Evolutionary conservation across 2,113 vertebrate genomes (phyloP).

Genomic region (Circaetus gallicus): DNA sequence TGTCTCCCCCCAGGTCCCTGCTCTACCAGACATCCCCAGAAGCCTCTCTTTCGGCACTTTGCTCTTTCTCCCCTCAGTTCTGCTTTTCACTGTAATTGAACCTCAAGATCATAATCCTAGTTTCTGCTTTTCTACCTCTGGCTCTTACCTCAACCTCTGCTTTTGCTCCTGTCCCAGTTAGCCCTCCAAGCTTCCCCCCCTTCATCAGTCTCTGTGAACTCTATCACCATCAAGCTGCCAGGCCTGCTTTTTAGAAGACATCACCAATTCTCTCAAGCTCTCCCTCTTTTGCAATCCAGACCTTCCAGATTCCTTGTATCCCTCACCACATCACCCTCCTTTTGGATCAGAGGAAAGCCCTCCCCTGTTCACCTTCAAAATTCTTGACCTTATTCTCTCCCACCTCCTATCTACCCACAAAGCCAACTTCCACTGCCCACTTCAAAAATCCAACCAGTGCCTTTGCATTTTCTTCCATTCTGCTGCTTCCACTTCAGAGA

Average conservation of each 20-base stretch:
- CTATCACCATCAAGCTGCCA: background rate
- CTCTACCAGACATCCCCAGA: background rate
- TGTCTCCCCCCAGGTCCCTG: accelerated
- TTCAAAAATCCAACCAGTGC: background rate
- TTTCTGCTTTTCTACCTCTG: background rate
- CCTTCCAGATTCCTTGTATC: background rate
- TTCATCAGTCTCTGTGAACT: background rate
- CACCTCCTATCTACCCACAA: background rate
- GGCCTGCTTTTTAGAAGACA: background rate
- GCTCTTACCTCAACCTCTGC: background rate
- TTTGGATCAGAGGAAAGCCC: background rate
- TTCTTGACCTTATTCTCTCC: background rate
- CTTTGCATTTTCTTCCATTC: background rate
- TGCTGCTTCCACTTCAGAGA: background rate
- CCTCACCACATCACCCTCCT: background rate
- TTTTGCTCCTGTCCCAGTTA: background rate
- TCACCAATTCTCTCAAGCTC: background rate
- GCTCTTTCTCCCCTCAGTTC: background rate
- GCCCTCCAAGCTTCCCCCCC: background rate
- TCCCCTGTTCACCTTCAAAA: background rate
- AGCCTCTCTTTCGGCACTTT: background rate
- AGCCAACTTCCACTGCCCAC: background rate
- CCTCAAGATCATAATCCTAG: background rate
- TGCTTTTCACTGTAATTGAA: background rate
- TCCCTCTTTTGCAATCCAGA: background rate